Conservation (phyloP, 2,113 vertebrate genomes). For the Bubalus kerabau region DNA sequence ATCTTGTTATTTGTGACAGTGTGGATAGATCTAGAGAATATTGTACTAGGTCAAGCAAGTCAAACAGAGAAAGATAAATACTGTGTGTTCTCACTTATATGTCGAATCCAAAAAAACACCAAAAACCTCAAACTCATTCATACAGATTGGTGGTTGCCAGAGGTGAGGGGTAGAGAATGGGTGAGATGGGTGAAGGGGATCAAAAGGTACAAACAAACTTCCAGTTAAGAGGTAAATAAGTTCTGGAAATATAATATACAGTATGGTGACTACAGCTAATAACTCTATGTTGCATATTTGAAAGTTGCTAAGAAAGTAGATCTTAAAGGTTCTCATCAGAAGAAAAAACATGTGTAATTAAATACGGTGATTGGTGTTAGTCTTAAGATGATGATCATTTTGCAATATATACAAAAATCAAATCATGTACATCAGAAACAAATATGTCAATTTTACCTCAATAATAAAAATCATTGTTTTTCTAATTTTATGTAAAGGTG, state of each 20-base stretch:
- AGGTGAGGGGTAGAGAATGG: not conserved
- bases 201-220: not conserved
- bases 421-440: not conserved
- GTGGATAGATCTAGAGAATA: not conserved
- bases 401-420: not conserved
- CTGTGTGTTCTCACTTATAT: not conserved
- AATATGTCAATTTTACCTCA: not conserved
- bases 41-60: not conserved
- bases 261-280: not conserved
- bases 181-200: not conserved
- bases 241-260: not conserved
- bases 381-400: not conserved
- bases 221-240: not conserved
- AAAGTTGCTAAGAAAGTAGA: not conserved
- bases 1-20: not conserved
- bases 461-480: not conserved
- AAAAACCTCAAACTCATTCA: not conserved
- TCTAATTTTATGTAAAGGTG: not conserved
- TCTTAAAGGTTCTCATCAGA: not conserved
- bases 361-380: not conserved
- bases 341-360: not conserved
- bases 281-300: not conserved
- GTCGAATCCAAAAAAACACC: not conserved
- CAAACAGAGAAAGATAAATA: not conserved
- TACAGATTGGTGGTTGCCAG: not conserved